Conservation (phyloP, 1,140 invertebrate species). For the Gonatopus flavifemur region DNA sequence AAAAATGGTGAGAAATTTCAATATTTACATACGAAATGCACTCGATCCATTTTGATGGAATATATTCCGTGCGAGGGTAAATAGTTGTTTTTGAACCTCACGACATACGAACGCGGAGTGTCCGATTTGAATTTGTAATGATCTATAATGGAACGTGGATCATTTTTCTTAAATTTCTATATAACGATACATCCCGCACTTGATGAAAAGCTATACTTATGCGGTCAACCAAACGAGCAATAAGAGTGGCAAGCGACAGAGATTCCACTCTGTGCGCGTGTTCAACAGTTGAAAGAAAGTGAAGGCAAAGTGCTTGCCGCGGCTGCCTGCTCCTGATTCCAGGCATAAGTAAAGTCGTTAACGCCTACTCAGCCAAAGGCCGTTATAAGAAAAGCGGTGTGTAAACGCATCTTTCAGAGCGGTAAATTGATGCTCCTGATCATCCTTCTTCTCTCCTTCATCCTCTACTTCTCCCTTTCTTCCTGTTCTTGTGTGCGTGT, state of each 20-base stretch:
- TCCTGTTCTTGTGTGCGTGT: too few relatives aligned
- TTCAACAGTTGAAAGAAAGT: conserved; percentile 20
- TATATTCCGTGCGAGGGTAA: too few relatives aligned
- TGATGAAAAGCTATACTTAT: conserved; percentile 27
- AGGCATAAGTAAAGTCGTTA: conserved; percentile 26
- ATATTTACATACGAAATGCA: too few relatives aligned
- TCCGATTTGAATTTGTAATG: not conserved
- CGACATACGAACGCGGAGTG: not conserved
- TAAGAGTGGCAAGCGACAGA: too few relatives aligned
- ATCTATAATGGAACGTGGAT: not conserved
- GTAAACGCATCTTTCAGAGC: conserved; percentile 13
- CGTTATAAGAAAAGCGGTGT: conserved; percentile 1
- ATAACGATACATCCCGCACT: too few relatives aligned
- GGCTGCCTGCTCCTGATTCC: conserved; percentile 19
- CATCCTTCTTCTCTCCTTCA: too few relatives aligned
- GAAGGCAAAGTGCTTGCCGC: conserved; percentile 12
- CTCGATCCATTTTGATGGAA: too few relatives aligned
- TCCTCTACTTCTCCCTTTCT: too few relatives aligned
- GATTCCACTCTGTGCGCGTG: conserved; percentile 5
- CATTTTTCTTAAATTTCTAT: too few relatives aligned
- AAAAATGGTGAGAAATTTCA: too few relatives aligned
- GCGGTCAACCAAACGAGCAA: too few relatives aligned
- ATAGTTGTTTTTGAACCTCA: not conserved
- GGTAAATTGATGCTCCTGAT: conserved; percentile 23
- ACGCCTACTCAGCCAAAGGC: conserved; percentile 13